Conservation (phyloP, 2,888 invertebrate species). For the Ichneumoninae sp. region DNA sequence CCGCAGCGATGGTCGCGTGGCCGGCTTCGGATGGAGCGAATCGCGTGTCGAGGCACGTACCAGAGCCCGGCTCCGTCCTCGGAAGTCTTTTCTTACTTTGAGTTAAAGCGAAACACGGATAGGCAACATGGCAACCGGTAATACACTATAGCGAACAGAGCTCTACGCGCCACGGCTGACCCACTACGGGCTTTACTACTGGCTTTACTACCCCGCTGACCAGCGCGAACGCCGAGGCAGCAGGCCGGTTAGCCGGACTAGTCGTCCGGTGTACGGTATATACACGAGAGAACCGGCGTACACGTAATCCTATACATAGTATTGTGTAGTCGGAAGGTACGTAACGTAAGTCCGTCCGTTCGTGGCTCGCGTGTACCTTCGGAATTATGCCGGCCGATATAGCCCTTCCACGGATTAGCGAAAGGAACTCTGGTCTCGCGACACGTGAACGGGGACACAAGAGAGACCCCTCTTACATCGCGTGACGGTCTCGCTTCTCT, state of each 20-base stretch:
- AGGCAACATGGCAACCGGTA: background rate
- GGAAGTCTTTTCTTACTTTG: slow-evolving; percentile 38
- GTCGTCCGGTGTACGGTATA: slow-evolving; percentile 27
- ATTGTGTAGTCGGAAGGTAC: slow-evolving; percentile 6
- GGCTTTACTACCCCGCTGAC: slow-evolving; percentile 55
- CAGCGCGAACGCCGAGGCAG: slow-evolving; percentile 39
- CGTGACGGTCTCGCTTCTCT: slow-evolving; percentile 51
- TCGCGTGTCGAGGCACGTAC: slow-evolving; percentile 25
- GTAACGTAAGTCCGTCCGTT: slow-evolving; percentile 38
- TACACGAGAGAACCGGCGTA: slow-evolving; percentile 4
- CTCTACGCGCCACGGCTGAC: slow-evolving; percentile 52
- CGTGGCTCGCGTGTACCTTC: slow-evolving; percentile 56
- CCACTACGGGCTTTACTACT: slow-evolving; percentile 61
- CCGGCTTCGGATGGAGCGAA: background rate
- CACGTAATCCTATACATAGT: slow-evolving; percentile 15
- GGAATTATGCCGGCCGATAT: slow-evolving; percentile 63
- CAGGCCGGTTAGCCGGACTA: slow-evolving; percentile 26
- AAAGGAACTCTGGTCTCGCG: slow-evolving; percentile 34
- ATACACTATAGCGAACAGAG: slow-evolving; percentile 1
- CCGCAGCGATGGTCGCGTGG: background rate
- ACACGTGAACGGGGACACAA: slow-evolving; percentile 47
- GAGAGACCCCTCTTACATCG: slow-evolving; percentile 36
- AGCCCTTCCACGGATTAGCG: slow-evolving; percentile 46
- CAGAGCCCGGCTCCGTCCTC: slow-evolving; percentile 4
- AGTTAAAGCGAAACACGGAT: slow-evolving; percentile 8